A percentile compares a stretch with the other conserved stretches of the same genome.
Evolutionary conservation across 2,113 vertebrate genomes (phyloP).

Genomic region (Spea bombifrons): DNA sequence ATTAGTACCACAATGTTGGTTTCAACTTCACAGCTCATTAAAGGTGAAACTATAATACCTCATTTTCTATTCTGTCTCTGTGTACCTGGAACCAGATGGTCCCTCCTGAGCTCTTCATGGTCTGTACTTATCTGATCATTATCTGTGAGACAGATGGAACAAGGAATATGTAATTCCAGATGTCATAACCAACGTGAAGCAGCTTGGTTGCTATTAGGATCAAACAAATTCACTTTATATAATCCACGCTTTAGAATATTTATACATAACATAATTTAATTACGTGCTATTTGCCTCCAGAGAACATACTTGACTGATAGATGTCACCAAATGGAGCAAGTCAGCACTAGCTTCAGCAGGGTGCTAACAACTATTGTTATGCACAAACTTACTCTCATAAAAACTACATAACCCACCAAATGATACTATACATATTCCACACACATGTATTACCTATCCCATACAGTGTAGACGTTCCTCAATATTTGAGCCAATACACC

Average conservation of each 20-base stretch:
- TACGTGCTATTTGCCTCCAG: no score
- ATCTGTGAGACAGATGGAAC: slow-evolving; percentile 32
- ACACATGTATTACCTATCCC: no score
- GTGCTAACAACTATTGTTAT: no score
- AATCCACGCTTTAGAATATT: neutral
- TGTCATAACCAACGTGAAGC: slow-evolving; percentile 14
- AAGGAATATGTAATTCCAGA: slow-evolving; percentile 20
- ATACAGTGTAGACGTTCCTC: no score
- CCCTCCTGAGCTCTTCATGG: slow-evolving; percentile 18
- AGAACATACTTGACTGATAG: no score
- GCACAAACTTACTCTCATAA: no score
- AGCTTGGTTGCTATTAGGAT: neutral
- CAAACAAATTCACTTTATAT: neutral
- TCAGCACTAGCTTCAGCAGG: no score
- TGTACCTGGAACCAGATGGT: slow-evolving; percentile 38
- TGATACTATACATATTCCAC: no score
- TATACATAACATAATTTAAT: neutral
- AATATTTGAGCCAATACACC: no score
- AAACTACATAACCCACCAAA: no score
- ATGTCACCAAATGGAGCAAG: no score
- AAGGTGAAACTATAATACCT: neutral
- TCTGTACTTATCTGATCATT: slow-evolving; percentile 8
- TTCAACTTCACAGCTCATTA: slow-evolving; percentile 1
- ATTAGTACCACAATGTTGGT: neutral
- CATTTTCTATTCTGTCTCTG: slow-evolving; percentile 10